Conservation (phyloP, 2,113 vertebrate genomes). For the Sceloporus tristichus region DNA sequence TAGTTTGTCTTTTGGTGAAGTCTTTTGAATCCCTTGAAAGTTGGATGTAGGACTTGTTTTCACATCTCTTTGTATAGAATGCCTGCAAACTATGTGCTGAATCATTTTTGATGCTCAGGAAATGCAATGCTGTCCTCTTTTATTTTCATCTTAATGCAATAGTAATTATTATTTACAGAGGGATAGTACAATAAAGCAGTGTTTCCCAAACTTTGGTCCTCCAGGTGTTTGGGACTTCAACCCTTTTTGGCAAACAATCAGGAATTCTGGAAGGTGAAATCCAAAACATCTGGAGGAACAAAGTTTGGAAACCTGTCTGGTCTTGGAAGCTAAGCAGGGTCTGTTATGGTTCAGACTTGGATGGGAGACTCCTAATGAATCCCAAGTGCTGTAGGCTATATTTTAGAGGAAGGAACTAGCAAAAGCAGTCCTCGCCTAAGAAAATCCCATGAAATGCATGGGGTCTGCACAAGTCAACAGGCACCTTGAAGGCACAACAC, state of each 20-base stretch:
- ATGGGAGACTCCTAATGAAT: no score
- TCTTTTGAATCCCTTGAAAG: background rate
- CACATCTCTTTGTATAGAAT: background rate
- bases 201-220: no score
- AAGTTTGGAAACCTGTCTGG: background rate
- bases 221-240: no score
- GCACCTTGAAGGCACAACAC: no score
- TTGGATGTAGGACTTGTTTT: background rate
- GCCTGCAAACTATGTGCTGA: accelerated
- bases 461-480: no score
- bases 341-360: background rate
- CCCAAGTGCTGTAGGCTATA: no score
- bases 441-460: no score
- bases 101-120: background rate
- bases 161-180: background rate
- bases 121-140: background rate
- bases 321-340: background rate
- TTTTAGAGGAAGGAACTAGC: no score
- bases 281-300: no score
- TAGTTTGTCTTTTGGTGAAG: background rate
- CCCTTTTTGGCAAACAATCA: no score
- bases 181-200: background rate
- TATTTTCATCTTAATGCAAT: background rate
- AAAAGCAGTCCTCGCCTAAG: no score
- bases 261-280: no score